Evolutionary conservation across 1,140 invertebrate genomes (phyloP).

Genomic region (Pseudobourletiella spinata): DNA sequence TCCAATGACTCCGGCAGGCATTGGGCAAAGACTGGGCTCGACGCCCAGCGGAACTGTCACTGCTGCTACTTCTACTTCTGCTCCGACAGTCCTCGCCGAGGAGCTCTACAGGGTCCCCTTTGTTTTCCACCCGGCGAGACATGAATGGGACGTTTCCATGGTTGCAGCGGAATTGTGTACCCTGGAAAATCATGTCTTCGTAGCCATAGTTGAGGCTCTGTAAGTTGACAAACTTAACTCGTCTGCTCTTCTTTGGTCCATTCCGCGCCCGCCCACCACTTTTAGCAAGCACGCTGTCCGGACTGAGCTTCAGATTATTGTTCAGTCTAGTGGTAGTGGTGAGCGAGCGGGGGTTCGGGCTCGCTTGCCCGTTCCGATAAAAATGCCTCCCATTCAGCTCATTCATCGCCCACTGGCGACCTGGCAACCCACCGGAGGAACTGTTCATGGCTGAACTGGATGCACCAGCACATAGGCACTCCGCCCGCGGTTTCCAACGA

Average conservation of each 20-base stretch:
- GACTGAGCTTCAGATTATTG: not conserved
- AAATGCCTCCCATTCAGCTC: constrained; percentile 1
- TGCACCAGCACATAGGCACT: constrained; percentile 18
- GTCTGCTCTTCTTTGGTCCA: constrained; percentile 1
- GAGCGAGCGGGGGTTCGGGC: not conserved
- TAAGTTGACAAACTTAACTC: constrained; percentile 8
- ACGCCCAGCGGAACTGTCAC: no score
- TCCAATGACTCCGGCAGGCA: no score
- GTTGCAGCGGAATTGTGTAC: no score
- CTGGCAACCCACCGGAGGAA: not conserved
- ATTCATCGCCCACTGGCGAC: constrained; percentile 1
- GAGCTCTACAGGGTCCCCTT: no score
- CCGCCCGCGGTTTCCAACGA: constrained; percentile 19
- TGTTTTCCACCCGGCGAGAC: no score
- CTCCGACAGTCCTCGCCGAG: no score
- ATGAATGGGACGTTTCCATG: no score
- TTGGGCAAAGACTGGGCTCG: no score
- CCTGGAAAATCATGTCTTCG: not conserved
- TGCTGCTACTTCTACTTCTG: no score
- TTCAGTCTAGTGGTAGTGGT: not conserved
- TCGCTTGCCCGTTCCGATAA: constrained; percentile 4
- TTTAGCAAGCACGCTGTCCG: not conserved
- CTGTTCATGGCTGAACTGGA: constrained; percentile 8
- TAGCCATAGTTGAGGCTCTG: not conserved
- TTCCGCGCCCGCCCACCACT: not conserved